phyloP scores from a whole-genome alignment of 2,113 vertebrate genomes.

The Benitochromis conjunctus region DNA sequence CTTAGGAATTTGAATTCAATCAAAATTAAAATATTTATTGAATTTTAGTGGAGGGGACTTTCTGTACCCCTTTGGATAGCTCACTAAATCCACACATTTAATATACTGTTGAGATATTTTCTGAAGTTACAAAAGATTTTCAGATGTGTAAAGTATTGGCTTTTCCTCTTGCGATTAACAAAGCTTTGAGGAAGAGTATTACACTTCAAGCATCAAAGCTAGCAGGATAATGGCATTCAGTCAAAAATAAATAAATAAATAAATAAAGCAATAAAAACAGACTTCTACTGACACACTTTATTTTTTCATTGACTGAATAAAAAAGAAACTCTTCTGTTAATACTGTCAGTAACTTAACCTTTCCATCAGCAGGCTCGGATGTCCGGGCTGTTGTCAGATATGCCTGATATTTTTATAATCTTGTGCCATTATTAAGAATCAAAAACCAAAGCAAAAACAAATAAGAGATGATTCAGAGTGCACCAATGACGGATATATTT shows the following conservation, averaged over 20 bases:
- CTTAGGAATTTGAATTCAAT: not conserved
- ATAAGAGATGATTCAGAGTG: not conserved
- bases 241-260: not conserved
- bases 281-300: not conserved
- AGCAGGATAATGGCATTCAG: not conserved
- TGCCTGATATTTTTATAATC: not conserved
- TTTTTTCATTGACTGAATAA: not conserved
- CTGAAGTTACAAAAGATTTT: not conserved
- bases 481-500: not conserved
- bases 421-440: not conserved
- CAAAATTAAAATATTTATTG: not conserved
- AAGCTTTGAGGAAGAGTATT: not conserved
- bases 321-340: not conserved
- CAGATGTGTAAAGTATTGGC: not conserved
- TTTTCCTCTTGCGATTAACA: not conserved
- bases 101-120: not conserved
- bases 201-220: not conserved
- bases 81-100: not conserved
- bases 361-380: not conserved
- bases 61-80: not conserved
- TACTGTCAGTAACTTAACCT: not conserved
- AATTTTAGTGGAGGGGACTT: not conserved
- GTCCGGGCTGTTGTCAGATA: not conserved
- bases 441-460: not conserved
- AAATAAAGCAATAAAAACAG: not conserved